phyloP scores from a whole-genome alignment of 2,113 vertebrate species.

The Kryptolebias marmoratus region DNA sequence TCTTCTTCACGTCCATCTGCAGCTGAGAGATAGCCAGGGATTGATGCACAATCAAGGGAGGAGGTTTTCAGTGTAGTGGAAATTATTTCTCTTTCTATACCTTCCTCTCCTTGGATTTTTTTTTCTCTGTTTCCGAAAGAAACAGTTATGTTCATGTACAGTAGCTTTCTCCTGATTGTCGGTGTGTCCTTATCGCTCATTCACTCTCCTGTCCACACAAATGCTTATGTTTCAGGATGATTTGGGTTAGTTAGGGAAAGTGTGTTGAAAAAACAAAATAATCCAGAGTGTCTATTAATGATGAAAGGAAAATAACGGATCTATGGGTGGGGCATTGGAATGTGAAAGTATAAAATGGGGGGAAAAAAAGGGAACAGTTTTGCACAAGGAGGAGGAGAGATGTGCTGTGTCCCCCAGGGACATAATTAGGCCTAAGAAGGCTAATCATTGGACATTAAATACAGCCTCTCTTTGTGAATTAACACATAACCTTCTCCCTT shows the following conservation, averaged over 20 bases:
- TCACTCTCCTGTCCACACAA: not conserved
- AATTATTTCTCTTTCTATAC: conserved; percentile 45
- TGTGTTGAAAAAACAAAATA: conserved; percentile 30
- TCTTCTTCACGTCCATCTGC: conserved; percentile 68
- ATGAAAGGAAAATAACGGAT: conserved; percentile 8
- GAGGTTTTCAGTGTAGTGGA: conserved; percentile 58
- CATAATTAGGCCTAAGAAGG: conserved; percentile 86
- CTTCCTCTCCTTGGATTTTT: conserved; percentile 2
- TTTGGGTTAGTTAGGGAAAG: conserved; percentile 29
- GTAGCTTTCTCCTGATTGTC: conserved; percentile 16
- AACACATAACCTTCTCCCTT: conserved; percentile 70
- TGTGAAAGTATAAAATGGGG: conserved; percentile 9
- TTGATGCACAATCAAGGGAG: conserved; percentile 74
- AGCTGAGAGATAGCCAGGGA: conserved; percentile 66
- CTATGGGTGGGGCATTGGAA: not conserved
- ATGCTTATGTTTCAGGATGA: conserved; percentile 22
- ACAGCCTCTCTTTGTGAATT: conserved; percentile 80
- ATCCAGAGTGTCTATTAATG: conserved; percentile 48
- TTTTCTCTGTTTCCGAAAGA: conserved; percentile 26
- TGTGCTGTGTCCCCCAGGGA: conserved; percentile 76
- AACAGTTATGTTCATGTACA: conserved; percentile 18
- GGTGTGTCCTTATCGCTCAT: conserved; percentile 9
- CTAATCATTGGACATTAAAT: conserved; percentile 83
- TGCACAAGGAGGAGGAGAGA: conserved; percentile 54
- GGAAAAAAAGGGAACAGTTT: conserved; percentile 47